Percentiles rank a stretch among this genome's conserved stretches.
phyloP scores from a whole-genome alignment of 2,113 vertebrate genomes.

The Eudyptes chrysolophus region DNA sequence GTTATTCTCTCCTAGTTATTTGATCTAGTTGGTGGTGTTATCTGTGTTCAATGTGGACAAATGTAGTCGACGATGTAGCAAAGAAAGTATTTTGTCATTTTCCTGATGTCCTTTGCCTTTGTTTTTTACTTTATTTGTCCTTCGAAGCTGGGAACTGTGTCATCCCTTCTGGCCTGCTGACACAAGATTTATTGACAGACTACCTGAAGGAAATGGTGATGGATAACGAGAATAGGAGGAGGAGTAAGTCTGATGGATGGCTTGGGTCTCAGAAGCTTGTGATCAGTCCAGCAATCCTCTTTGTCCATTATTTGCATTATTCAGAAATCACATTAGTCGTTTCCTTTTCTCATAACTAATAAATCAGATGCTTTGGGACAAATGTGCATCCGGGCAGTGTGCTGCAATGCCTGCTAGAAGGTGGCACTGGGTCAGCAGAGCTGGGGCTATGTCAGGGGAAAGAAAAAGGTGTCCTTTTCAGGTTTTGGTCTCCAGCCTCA shows the following conservation, averaged over 20 bases:
- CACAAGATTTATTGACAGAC: neutral
- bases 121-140: neutral
- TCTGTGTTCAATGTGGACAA: neutral
- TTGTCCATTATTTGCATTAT: neutral
- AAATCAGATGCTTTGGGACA: neutral
- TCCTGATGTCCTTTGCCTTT: neutral
- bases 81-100: neutral
- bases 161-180: neutral
- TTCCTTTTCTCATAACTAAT: neutral
- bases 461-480: neutral
- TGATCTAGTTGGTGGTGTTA: neutral
- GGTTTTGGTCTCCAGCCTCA: neutral
- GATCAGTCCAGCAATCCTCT: neutral
- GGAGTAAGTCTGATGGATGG: neutral
- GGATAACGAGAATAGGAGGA: neutral
- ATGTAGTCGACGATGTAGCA: neutral
- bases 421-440: neutral
- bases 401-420: neutral
- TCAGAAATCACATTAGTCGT: neutral
- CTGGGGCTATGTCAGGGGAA: neutral
- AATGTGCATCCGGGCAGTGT: neutral
- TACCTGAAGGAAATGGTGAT: neutral
- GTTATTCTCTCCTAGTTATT: neutral
- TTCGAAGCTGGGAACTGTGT: neutral
- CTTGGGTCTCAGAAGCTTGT: neutral